Conservation (phyloP, 2,797 vertebrate species). For the Thunnus albacares region DNA sequence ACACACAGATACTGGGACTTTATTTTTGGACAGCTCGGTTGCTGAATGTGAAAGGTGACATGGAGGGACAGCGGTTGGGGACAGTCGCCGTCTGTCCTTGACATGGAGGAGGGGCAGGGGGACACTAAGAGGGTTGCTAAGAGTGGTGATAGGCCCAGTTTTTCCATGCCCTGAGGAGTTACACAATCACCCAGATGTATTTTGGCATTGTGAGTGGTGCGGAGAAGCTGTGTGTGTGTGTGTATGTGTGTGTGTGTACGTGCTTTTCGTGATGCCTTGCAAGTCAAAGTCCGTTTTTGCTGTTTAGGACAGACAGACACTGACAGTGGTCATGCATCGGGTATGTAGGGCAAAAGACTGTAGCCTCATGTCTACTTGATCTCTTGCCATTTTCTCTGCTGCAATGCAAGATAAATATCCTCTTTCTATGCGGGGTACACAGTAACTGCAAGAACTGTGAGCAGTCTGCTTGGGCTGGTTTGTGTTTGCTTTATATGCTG, state of each 20-base stretch:
- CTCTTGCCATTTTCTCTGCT: slow-evolving; percentile 34
- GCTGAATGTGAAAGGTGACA: slow-evolving; percentile 56
- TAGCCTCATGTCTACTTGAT: slow-evolving; percentile 28
- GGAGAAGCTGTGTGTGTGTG: slow-evolving; percentile 30
- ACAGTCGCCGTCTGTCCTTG: slow-evolving; percentile 69
- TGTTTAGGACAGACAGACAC: slow-evolving; percentile 40
- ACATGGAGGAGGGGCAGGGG: slow-evolving; percentile 11
- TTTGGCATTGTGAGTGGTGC: slow-evolving; percentile 52
- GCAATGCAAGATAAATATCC: slow-evolving; percentile 20
- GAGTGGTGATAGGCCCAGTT: slow-evolving; percentile 59
- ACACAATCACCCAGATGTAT: slow-evolving; percentile 69
- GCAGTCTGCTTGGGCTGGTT: background rate
- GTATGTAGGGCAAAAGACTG: slow-evolving; percentile 46
- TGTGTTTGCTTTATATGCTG: background rate
- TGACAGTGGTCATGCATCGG: slow-evolving; percentile 41
- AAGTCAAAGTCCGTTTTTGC: slow-evolving; percentile 50
- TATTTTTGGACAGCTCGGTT: slow-evolving; percentile 53
- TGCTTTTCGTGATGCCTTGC: slow-evolving; percentile 11
- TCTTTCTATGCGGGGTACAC: background rate
- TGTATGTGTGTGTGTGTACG: slow-evolving; percentile 10
- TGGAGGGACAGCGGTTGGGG: slow-evolving; percentile 44
- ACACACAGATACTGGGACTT: slow-evolving; percentile 6
- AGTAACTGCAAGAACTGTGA: background rate
- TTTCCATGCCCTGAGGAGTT: slow-evolving; percentile 61
- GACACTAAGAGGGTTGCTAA: slow-evolving; percentile 24